phyloP scores from a whole-genome alignment of 2,797 vertebrate species.

The Diceros bicornis region DNA sequence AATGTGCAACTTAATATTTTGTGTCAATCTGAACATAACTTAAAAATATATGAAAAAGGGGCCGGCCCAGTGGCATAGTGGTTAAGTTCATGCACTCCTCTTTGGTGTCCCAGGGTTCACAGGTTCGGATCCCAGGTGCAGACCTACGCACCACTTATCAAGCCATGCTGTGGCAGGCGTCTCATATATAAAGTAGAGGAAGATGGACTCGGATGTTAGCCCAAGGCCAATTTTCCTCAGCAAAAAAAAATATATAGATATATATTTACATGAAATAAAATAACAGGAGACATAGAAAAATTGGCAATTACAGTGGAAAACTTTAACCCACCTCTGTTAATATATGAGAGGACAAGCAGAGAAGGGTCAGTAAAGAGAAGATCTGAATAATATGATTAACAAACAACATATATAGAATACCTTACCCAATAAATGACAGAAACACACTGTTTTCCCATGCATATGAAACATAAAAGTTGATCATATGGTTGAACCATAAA shows the following conservation, averaged over 20 bases:
- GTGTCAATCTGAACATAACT: background rate
- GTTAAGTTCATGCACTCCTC: no score
- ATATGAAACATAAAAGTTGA: background rate
- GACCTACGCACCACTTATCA: no score
- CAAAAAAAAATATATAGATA: no score
- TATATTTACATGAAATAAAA: no score
- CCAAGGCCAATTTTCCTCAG: no score
- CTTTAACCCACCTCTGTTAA: background rate
- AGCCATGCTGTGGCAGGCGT: no score
- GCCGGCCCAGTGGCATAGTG: no score
- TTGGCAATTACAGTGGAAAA: background rate
- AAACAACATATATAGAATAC: background rate
- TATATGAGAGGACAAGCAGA: background rate
- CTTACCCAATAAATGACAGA: background rate
- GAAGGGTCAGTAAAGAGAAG: background rate
- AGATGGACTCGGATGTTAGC: no score
- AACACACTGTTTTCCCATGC: background rate
- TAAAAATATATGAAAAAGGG: background rate
- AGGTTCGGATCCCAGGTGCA: no score
- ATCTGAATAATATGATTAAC: background rate
- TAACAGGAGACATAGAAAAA: background rate
- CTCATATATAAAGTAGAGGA: no score
- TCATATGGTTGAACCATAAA: slow-evolving; percentile 41
- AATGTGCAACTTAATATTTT: background rate
- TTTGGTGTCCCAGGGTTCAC: no score